Evolutionary conservation across 2,888 invertebrate species (phyloP), one percentile per base, ranked within the genome.

Genomic region (Himalopsyche anomala): DNA sequence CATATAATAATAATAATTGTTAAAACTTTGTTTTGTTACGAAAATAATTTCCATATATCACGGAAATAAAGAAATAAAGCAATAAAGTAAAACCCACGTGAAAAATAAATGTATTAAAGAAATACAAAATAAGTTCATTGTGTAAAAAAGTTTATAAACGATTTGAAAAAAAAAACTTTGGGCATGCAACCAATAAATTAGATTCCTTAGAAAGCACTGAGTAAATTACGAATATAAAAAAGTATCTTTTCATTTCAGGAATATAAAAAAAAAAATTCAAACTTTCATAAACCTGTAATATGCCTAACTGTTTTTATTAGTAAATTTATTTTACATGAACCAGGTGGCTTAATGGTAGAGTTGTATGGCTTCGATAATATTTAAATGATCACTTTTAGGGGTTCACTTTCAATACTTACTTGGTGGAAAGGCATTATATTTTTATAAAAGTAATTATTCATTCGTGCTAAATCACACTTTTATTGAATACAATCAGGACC

Each of bases 151-250:
- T 62, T 62, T 62, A 6, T 62, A 19, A 19, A 62, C 15, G n/a
- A 62, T 62, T 62, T 62, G 62, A 62, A 62, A 62, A 28, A 54
- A 55, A 56, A 56, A 62, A 62, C 4, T n/a, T 62, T n/a, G 62
- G 28, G 28, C 62, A 62, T 62, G 62, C 62, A 62, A 62, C 62
- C 62, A 62, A 62, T 62, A 62, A 62, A 62, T 62, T 62, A 19
- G 19, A 28, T 62, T 19, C 62, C 19, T 8, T 4, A 62, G 62
- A 28, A 62, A 62, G n/a, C 4, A 8, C 19, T 56, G 19, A n/a
- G n/a, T 62, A 62, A 62, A 62, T 19, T 62, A 62, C 11, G 62
- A 1, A 62, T n/a, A 62, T n/a, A 62, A 28, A 19, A 55, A 62
- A 19, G 62, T 62, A 19, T 62, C 62, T 62, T 62, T 62, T 19